Evolutionary conservation across 2,113 vertebrate species (phyloP).

Genomic region (Entomyzon cyanotis): DNA sequence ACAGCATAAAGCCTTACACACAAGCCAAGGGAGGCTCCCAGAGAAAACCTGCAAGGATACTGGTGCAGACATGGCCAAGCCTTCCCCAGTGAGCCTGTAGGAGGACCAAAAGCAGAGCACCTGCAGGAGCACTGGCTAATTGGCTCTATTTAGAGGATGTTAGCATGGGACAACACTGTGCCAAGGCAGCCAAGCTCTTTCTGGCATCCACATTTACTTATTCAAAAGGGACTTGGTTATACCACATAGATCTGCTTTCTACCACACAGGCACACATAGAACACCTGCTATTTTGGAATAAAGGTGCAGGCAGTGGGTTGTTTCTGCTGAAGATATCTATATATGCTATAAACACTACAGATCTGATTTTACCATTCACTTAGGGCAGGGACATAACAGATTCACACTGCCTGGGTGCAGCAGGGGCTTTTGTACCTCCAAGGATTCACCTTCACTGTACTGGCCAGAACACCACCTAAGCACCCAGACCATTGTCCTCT

Average conservation of each 20-base stretch:
- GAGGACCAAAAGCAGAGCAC: not conserved
- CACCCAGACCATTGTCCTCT: not conserved
- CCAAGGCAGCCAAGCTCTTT: not conserved
- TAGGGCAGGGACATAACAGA: not conserved
- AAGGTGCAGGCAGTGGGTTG: not conserved
- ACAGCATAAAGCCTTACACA: not conserved
- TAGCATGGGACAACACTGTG: not conserved
- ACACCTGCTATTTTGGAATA: not conserved
- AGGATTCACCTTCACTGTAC: not conserved
- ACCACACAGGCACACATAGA: accelerated
- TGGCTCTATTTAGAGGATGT: not conserved
- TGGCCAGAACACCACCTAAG: not conserved
- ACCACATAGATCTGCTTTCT: not conserved
- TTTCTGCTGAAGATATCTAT: not conserved
- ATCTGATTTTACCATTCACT: not conserved
- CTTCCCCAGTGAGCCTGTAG: not conserved
- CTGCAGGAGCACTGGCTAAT: not conserved
- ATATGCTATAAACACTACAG: not conserved
- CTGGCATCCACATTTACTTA: not conserved
- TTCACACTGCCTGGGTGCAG: accelerated
- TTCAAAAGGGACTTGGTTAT: not conserved
- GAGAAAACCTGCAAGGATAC: not conserved
- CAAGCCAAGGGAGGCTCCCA: not conserved
- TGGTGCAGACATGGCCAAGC: not conserved
- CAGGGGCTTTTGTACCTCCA: not conserved